These are phyloP conservation scores for Dendrocopos noguchii DNA, from an alignment of 2,113 vertebrate genomes.

Conservation along the genomic window DNA sequence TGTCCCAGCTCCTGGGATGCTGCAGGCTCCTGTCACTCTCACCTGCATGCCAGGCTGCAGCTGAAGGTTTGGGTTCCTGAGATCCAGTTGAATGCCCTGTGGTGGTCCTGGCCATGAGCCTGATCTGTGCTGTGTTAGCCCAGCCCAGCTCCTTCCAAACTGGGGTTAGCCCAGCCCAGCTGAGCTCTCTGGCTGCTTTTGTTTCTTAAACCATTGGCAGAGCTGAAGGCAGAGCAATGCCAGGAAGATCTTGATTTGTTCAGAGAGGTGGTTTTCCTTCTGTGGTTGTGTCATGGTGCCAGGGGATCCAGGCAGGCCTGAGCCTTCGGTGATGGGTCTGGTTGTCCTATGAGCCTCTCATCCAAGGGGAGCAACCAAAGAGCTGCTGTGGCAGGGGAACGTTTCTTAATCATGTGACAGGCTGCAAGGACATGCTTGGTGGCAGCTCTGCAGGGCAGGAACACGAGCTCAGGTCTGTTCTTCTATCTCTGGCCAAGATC, in stretches of 20 bases:
- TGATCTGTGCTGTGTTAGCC: accelerated
- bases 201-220: background rate
- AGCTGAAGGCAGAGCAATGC: background rate
- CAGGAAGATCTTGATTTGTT: background rate
- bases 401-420: accelerated
- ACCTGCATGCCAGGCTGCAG: background rate
- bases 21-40: background rate
- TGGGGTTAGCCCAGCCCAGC: background rate
- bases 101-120: background rate
- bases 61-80: background rate
- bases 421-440: background rate
- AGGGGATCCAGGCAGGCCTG: accelerated
- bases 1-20: background rate
- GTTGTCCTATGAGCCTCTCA: background rate
- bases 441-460: background rate
- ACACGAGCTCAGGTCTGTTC: background rate
- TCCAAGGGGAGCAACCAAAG: too few species aligned
- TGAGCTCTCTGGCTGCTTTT: background rate
- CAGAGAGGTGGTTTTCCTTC: background rate
- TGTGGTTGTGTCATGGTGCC: background rate
- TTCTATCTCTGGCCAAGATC: background rate
- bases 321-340: background rate
- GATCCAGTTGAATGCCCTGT: background rate
- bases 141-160: background rate
- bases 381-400: background rate